A percentile compares a stretch with the other conserved stretches of the same genome.
These are phyloP conservation scores for Tinamus guttatus DNA, from an alignment of 2,113 vertebrate genomes.

Conservation along the genomic window DNA sequence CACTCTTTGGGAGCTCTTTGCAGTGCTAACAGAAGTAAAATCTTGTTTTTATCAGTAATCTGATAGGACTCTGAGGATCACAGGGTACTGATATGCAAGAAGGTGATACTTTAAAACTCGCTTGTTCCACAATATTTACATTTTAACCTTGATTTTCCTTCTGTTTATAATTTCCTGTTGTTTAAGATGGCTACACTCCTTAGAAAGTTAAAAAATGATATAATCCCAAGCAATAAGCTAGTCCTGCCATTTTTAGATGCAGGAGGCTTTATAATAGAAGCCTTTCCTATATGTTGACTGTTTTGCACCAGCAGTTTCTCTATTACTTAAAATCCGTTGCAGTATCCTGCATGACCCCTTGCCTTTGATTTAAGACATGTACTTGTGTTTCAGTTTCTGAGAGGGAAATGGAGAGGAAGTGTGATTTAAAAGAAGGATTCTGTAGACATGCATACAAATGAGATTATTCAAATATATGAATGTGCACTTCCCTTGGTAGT, in stretches of 20 bases:
- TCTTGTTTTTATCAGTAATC: not conserved
- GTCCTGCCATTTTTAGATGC: not conserved
- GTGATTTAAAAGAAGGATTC: not conserved
- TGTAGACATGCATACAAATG: not conserved
- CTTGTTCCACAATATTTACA: constrained; percentile 12
- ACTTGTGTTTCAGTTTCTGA: not conserved
- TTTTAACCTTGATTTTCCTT: constrained; percentile 1
- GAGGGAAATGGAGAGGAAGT: not conserved
- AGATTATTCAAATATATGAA: not conserved
- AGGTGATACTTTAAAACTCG: not conserved
- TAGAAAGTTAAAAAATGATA: not conserved
- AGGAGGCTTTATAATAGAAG: not conserved
- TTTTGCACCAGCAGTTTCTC: not conserved
- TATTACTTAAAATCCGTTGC: not conserved
- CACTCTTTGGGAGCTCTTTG: not conserved
- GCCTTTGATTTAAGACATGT: not conserved
- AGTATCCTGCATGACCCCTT: not conserved
- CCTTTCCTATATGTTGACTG: not conserved
- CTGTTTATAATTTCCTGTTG: not conserved
- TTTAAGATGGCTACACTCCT: not conserved
- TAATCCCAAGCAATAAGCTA: not conserved
- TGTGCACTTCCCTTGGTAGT: not conserved
- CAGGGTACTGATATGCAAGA: not conserved
- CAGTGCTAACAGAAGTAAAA: not conserved
- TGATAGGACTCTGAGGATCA: not conserved